Conservation (phyloP, 30 jellyfish, hydroid and myxozoan genomes). For the Sanderia malayensis region DNA sequence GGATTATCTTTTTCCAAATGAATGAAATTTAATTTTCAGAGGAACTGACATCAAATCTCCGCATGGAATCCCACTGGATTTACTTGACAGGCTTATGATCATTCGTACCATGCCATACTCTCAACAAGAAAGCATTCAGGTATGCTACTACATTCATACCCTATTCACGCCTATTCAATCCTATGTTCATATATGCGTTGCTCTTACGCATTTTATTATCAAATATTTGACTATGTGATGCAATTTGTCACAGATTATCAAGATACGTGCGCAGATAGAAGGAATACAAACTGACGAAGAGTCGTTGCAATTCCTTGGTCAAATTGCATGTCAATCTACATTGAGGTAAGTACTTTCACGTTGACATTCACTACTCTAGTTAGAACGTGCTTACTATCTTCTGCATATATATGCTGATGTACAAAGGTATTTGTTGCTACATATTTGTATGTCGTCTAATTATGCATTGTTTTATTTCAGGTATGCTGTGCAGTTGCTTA, state of each 20-base stretch:
- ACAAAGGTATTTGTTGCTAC: too few relatives aligned
- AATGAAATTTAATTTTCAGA: constrained; percentile 21
- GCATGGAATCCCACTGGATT: constrained; percentile 96
- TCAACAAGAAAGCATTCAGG: constrained; percentile 86
- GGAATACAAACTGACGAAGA: constrained; percentile 78
- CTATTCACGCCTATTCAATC: background rate
- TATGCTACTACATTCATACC: background rate
- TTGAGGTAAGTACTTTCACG: constrained; percentile 65
- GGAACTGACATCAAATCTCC: constrained; percentile 97
- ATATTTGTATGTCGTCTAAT: too few relatives aligned
- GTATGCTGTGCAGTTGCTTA: constrained; percentile 83
- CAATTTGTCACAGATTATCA: constrained; percentile 43
- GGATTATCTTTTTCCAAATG: too few relatives aligned
- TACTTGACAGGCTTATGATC: constrained; percentile 91
- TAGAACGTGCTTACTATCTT: too few relatives aligned
- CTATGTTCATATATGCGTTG: too few relatives aligned
- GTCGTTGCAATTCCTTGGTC: constrained; percentile 78
- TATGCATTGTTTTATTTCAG: constrained; percentile 31
- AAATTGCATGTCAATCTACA: constrained; percentile 80
- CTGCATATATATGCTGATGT: too few relatives aligned
- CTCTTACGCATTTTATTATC: background rate
- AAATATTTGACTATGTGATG: background rate
- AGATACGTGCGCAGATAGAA: constrained; percentile 85
- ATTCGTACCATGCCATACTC: constrained; percentile 94
- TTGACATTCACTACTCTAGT: too few relatives aligned